Conservation (phyloP, 2,888 invertebrate genomes). For the Sabellastarte sp. region DNA sequence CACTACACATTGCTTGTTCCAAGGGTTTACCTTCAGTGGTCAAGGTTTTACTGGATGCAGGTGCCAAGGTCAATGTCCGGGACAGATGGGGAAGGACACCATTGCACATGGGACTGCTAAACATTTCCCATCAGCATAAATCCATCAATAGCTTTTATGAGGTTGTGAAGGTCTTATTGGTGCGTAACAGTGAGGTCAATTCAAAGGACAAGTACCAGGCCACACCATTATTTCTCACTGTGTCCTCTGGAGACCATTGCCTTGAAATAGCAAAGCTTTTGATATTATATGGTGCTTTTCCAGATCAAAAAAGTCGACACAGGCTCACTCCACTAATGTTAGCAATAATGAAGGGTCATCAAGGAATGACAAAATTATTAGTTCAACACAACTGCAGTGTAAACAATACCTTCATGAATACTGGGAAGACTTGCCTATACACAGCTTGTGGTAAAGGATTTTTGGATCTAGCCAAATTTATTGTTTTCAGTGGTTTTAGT, state of each 20-base stretch:
- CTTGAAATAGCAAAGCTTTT: conserved; percentile 10
- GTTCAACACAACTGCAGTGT: conserved; percentile 15
- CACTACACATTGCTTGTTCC: conserved; percentile 14
- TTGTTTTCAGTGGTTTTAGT: too few relatives aligned
- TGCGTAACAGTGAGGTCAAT: conserved; percentile 11
- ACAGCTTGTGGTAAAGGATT: conserved; percentile 14
- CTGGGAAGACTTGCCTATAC: conserved; percentile 12
- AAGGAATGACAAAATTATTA: not conserved
- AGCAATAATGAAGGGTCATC: conserved; percentile 15
- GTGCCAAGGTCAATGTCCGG: conserved; percentile 8
- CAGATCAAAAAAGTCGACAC: conserved; percentile 13
- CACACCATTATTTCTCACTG: conserved; percentile 21
- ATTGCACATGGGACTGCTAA: conserved; percentile 18
- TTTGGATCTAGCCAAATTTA: conserved; percentile 11
- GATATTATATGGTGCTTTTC: conserved; percentile 11
- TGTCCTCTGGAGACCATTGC: conserved; percentile 7
- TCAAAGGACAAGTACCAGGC: conserved; percentile 10
- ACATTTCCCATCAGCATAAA: too few relatives aligned
- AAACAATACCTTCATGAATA: not conserved
- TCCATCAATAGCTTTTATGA: too few relatives aligned
- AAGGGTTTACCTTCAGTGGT: conserved; percentile 9
- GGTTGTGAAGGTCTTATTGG: conserved; percentile 11
- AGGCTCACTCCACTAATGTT: conserved; percentile 18
- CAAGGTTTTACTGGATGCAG: conserved; percentile 8
- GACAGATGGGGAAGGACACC: conserved; percentile 22